Base-by-base conservation (phyloP, 2,888 invertebrate genomes). In the Acanthosepion esculentum region DNA sequence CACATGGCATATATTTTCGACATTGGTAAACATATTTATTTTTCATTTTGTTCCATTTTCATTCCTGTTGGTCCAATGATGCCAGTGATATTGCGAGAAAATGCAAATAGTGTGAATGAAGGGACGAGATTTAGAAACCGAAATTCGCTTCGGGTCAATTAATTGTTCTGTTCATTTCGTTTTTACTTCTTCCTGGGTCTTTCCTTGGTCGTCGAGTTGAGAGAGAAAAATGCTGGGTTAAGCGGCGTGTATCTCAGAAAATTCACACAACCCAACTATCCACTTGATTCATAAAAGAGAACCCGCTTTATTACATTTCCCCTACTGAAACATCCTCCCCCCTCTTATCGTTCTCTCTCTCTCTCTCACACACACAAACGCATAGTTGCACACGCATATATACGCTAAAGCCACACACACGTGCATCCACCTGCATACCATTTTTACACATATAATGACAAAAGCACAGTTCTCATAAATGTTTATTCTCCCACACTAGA, bases 211-310 rank as follows among this genome's bases (percentile, higher is more conserved):
- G 78, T n/a, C 78, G n/a, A n/a, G n/a, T 1, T 78, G n/a, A 33
- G n/a, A 12, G n/a, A 33, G 78, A 15, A 12, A 33, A 12, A 33
- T 1, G 6, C 4, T 4, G n/a, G 23, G 59, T 59, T 59, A 59
- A 59, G 59, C 59, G 23, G 59, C 59, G 23, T 59, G 23, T 26
- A 59, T 26, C 59, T 59, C 59, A 23, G 20, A 78, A 78, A 78
- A n/a, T 78, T 78, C 33, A 78, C n/a, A 78, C 15, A 78, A 78
- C 78, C n/a, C n/a, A 78, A 78, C 78, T n/a, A 78, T 12, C 78
- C 78, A 78, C 78, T 78, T 78, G 78, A 78, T 78, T 78, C 78
- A 78, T 78, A 15, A 78, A 78, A 78, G 78, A 78, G n/a, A 78
- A n/a, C 12, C 2, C 78, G 5, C n/a, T 33, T 78, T 78, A 33